Evolutionary conservation across 2,797 vertebrate species (phyloP), one percentile per base, ranked within the genome.

Genomic region (Micromesistius poutassou): DNA sequence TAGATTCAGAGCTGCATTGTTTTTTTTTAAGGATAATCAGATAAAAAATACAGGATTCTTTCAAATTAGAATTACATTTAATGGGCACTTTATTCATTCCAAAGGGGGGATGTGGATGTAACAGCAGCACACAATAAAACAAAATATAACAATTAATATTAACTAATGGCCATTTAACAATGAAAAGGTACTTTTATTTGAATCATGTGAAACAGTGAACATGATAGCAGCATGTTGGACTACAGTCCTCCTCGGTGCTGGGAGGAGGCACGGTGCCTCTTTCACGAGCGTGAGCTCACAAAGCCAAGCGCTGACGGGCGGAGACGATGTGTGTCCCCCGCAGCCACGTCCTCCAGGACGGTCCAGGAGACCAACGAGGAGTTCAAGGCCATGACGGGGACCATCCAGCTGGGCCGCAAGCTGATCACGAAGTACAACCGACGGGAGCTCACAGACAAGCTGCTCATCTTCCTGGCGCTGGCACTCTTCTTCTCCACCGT

Each of bases 341-440:
- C 87, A 96, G 95, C 95, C 13, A 98, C 93, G 79, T 99, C 97
- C 55, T 98, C 97, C 1, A 95, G 95, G 86, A 98, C 97, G 0
- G 93, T 98, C 80, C 94, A 94, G 83, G 97, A 98, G 87, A 96
- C 97, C 76, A 97, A 97, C n/a, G 97, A 99, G 36, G 97, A 99
- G 71, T 99, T 99, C 89, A 98, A 97, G 86, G 95, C 96, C 77
- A 98, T 99, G 97, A 97, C 97, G 0, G 97, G 97, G 75, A 99
- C 97, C 74, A 98, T 99, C 84, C 96, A 98, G 88, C 81, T 98
- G 78, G 97, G 97, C 22, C 92, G 97, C 78, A 98, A 98, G 83
- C 96, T 99, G 79, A 98, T 99, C 88, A 99, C 97, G 2, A 99
- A 99, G 82, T 99, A 99, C 84, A 99, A 99, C 83, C 97, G 97